Percentiles rank a stretch among this genome's conserved stretches.
Evolutionary conservation across 2,888 invertebrate species (phyloP).

Genomic region (Patella caerulea): DNA sequence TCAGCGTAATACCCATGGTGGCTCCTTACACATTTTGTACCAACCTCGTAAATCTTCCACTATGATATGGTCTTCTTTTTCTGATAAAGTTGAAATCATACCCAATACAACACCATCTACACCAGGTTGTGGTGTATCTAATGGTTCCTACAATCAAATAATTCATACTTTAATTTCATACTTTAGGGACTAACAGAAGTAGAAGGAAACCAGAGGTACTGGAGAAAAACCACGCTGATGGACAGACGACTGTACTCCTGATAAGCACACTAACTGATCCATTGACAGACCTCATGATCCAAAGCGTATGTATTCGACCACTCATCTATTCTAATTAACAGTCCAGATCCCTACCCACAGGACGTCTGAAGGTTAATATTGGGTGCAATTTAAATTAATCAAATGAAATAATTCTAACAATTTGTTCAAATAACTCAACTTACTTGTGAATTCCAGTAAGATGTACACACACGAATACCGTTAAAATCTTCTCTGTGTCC

Average conservation of each 20-base stretch:
- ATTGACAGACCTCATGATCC: too few relatives aligned
- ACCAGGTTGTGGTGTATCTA: conserved; percentile 67
- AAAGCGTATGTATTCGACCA: too few relatives aligned
- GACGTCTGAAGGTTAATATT: neutral
- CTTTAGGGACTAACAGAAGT: too few relatives aligned
- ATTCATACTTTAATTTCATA: neutral
- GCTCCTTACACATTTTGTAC: neutral
- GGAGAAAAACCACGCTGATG: too few relatives aligned
- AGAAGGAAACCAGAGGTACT: too few relatives aligned
- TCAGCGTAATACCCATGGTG: too few relatives aligned
- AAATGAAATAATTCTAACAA: too few relatives aligned
- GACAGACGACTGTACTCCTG: too few relatives aligned
- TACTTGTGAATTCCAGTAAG: conserved; percentile 99
- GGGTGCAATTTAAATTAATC: neutral
- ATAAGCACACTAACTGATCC: too few relatives aligned
- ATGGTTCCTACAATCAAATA: conserved; percentile 26
- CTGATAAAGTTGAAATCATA: conserved; percentile 93
- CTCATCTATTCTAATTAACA: too few relatives aligned
- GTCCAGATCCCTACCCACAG: neutral
- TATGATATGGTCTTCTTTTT: conserved; percentile 92
- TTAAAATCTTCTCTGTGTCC: conserved; percentile 23
- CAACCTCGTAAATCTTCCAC: conserved; percentile 90
- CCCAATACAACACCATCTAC: conserved; percentile 94
- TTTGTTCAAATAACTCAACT: conserved; percentile 16
- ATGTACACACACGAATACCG: conserved; percentile 87